Percentiles rank a stretch among this genome's conserved stretches.
These are phyloP conservation scores for Phoxinus phoxinus DNA, from an alignment of 2,113 vertebrate genomes.

Conservation along the genomic window DNA sequence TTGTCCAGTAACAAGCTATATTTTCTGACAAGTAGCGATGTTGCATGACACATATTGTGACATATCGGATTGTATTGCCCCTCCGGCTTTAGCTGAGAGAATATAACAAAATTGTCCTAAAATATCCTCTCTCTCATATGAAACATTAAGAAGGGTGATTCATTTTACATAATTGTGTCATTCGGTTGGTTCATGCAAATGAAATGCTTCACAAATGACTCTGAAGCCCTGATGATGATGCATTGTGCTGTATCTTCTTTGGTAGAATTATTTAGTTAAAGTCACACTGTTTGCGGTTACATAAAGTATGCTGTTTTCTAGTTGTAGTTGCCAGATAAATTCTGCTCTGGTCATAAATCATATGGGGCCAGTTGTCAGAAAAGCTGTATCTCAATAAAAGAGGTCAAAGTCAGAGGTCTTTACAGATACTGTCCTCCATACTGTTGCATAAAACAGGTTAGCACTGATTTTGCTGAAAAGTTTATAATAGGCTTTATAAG, in stretches of 20 bases:
- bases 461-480: not conserved
- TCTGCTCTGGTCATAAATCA: not conserved
- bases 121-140: not conserved
- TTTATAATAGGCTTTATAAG: not conserved
- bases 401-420: not conserved
- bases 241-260: not conserved
- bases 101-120: not conserved
- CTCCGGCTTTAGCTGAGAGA: not conserved
- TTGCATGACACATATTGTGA: not conserved
- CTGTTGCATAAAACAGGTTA: not conserved
- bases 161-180: not conserved
- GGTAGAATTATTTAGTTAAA: not conserved
- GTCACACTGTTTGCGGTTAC: not conserved
- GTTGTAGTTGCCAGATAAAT: not conserved
- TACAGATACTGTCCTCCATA: not conserved
- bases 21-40: not conserved
- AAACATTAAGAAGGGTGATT: not conserved
- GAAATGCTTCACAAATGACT: conserved; percentile 6
- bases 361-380: not conserved
- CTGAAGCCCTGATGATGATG: not conserved
- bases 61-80: not conserved
- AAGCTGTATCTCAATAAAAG: not conserved
- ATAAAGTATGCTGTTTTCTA: not conserved
- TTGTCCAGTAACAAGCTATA: conserved; percentile 11
- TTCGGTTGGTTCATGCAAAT: not conserved